These are phyloP conservation scores for Microtus ochrogaster DNA, from an alignment of 2,113 vertebrate genomes.

Conservation along the genomic window DNA sequence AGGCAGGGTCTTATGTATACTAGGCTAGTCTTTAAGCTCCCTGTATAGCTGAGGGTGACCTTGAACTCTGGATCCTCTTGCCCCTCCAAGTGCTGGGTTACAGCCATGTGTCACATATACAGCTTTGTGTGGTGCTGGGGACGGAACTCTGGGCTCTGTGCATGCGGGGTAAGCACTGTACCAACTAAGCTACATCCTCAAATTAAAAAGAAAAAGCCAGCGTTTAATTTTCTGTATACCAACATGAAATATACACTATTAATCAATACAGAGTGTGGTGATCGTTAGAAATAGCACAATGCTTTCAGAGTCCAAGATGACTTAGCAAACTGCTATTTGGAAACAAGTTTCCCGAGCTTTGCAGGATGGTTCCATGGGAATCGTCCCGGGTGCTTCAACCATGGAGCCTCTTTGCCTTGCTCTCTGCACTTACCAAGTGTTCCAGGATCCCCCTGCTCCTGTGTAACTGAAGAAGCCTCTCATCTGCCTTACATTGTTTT, in stretches of 20 bases:
- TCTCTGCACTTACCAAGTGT: neutral
- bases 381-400: neutral
- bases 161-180: neutral
- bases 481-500: neutral
- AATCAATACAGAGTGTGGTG: neutral
- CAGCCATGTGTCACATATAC: no score
- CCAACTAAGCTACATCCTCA: neutral
- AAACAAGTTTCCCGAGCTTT: neutral
- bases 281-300: neutral
- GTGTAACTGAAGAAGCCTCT: neutral
- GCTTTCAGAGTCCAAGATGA: neutral
- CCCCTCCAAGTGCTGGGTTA: neutral
- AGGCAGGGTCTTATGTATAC: neutral
- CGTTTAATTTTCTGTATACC: conserved; percentile 3
- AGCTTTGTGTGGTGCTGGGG: neutral
- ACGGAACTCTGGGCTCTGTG: neutral
- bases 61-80: neutral
- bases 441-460: neutral
- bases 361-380: neutral
- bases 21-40: neutral
- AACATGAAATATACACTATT: neutral
- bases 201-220: neutral
- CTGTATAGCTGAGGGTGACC: neutral
- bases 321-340: neutral
- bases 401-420: neutral